These are phyloP conservation scores for Drosophila suboccidentalis DNA, from an alignment of 2,888 invertebrate genomes.

Conservation along the genomic window DNA sequence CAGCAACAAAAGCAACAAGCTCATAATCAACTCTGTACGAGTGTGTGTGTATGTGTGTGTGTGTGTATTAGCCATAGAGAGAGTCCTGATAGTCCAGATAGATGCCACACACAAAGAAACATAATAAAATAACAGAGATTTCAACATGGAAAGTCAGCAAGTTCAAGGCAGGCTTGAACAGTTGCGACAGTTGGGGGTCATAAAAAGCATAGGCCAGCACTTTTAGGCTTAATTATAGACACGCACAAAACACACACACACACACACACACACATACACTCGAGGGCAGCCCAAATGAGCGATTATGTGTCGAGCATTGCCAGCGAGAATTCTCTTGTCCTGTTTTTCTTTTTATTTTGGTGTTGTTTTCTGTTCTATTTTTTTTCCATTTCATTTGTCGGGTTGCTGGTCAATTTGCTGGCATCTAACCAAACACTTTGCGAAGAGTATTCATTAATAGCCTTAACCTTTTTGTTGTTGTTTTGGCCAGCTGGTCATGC, in stretches of 20 bases:
- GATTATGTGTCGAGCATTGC: slow-evolving; percentile 58
- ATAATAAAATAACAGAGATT: slow-evolving; percentile 58
- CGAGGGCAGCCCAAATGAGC: slow-evolving; percentile 52
- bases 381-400: slow-evolving; percentile 11
- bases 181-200: slow-evolving; percentile 52
- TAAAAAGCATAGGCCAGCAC: slow-evolving; percentile 72
- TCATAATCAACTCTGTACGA: slow-evolving; percentile 29
- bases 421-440: slow-evolving; percentile 65
- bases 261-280: slow-evolving; percentile 25
- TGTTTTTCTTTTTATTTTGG: slow-evolving; percentile 2
- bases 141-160: slow-evolving; percentile 67
- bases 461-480: slow-evolving; percentile 17
- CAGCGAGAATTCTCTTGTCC: slow-evolving; percentile 34
- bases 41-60: background rate
- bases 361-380: background rate
- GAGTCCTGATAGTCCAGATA: slow-evolving; percentile 12
- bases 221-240: slow-evolving; percentile 79
- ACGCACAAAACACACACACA: slow-evolving; percentile 54
- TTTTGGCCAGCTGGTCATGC: slow-evolving; percentile 47
- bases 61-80: slow-evolving; percentile 1
- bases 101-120: slow-evolving; percentile 23
- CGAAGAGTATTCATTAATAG: slow-evolving; percentile 67
- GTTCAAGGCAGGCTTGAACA: slow-evolving; percentile 56
- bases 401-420: slow-evolving; percentile 61
- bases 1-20: slow-evolving; percentile 39